Percentiles rank a stretch among this genome's conserved stretches.
phyloP scores from a whole-genome alignment of 35 echinoderm and acorn worm genomes.

The Heliocidaris erythrogramma region DNA sequence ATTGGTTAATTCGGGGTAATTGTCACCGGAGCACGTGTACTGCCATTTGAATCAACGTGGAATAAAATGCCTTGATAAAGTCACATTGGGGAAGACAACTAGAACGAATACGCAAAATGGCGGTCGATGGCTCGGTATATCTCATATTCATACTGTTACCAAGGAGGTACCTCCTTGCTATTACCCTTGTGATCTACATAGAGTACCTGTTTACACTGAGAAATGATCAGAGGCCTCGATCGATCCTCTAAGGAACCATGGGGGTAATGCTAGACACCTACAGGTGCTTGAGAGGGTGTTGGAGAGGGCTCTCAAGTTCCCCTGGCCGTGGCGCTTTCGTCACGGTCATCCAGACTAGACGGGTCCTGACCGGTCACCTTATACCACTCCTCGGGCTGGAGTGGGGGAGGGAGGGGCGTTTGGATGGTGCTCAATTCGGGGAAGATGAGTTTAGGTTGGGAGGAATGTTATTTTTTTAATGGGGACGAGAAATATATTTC shows the following conservation, averaged over 20 bases:
- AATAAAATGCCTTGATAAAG: too few species aligned
- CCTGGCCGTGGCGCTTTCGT: not conserved
- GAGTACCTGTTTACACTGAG: not conserved
- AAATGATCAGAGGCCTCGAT: not conserved
- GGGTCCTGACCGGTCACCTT: slow-evolving; percentile 14
- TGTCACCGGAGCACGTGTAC: too few species aligned
- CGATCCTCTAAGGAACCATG: not conserved
- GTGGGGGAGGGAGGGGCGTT: slow-evolving; percentile 5
- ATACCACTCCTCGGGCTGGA: not conserved
- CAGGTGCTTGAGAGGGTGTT: not conserved
- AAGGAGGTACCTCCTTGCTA: too few species aligned
- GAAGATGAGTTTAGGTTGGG: not conserved
- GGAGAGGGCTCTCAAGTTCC: not conserved
- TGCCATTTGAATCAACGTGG: too few species aligned
- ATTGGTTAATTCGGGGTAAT: too few species aligned
- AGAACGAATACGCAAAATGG: too few species aligned
- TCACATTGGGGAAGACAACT: too few species aligned
- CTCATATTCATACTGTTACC: too few species aligned
- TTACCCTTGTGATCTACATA: not conserved
- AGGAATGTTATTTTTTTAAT: not conserved
- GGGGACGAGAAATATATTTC: not conserved
- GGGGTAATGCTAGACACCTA: slow-evolving; percentile 20
- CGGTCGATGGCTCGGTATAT: not conserved
- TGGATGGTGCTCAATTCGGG: not conserved
- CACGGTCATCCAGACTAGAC: slow-evolving; percentile 25